phyloP scores from a whole-genome alignment of 2,888 invertebrate species.

The Branchipolynoe longqiensis region DNA sequence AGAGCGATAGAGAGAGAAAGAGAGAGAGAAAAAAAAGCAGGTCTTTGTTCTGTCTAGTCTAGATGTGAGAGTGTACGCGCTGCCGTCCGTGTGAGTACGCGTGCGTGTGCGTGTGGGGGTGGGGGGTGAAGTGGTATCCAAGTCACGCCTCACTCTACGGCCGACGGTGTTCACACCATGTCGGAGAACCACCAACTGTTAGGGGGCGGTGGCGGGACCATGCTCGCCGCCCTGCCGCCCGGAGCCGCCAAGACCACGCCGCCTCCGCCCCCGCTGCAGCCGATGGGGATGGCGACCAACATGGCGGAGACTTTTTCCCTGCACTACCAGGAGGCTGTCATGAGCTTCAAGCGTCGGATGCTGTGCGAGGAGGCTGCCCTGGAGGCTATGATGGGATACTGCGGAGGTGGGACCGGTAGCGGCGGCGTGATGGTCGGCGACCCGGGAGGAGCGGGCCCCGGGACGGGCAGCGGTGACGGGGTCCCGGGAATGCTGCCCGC shows the following conservation, averaged over 20 bases:
- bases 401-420: not conserved
- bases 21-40: not conserved
- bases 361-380: constrained; percentile 49
- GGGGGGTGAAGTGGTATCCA: not conserved
- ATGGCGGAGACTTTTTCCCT: constrained; percentile 17
- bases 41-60: constrained; percentile 50
- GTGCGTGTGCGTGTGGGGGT: not conserved
- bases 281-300: not conserved
- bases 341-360: constrained; percentile 45
- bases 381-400: constrained; percentile 25
- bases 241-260: not conserved
- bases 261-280: not conserved
- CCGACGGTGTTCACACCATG: too few relatives aligned
- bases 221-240: too few relatives aligned
- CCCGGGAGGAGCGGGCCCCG: not conserved
- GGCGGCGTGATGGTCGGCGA: not conserved
- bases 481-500: too few relatives aligned
- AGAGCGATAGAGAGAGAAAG: too few relatives aligned
- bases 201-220: too few relatives aligned
- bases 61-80: not conserved
- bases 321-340: constrained; percentile 46
- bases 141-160: not conserved
- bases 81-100: not conserved
- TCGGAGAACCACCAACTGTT: too few relatives aligned
- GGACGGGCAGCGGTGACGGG: not conserved